Evolutionary conservation across 2,113 vertebrate genomes (phyloP), one percentile per base, ranked within the genome.

Genomic region (Aptenodytes forsteri): DNA sequence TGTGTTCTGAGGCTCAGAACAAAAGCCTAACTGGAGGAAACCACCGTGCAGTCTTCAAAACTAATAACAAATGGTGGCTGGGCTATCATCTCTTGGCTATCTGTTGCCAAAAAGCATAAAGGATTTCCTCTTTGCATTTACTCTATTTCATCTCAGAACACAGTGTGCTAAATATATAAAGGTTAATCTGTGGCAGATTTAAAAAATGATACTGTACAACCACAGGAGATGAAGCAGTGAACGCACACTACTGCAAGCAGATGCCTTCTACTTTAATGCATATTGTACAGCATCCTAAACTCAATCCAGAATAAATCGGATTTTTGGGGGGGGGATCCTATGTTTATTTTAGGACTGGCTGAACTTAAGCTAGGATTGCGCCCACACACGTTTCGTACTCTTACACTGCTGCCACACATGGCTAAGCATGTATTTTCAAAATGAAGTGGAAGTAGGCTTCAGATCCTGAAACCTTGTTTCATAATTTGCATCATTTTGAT

Each of bases 171-270:
- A 97, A 97, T 89, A 93, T 34, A 90, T 36, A 36, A 86, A 92
- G 54, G 93, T 91, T 97, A 97, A 97, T 97, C 94, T 93, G 77
- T 66, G 87, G 77, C 83, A 94, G 95, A 96, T 94, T 93, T 90
- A 64, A 71, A 71, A 90, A 77, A 66, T 76, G 16, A 89, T 56
- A 81, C 73, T 17, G 59, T 56, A 34, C 36, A 40, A 67, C 14
- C 79, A 40, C 2, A 27, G 47, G 88, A 95, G 90, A 90, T 79
- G 93, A 92, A 90, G 89, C 71, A 83, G n/a, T 4, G 29, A 82
- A 56, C 4, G 21, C 64, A 65, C 64, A 21, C 54, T 40, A 32
- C 50, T 40, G 47, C 73, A 67, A 84, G 83, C 79, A 97, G 93
- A 87, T 95, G 93, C 83, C 62, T 92, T 78, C 79, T 52, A 26